Evolutionary conservation across 2,888 invertebrate genomes (phyloP).

Genomic region (Agriopis marginaria): DNA sequence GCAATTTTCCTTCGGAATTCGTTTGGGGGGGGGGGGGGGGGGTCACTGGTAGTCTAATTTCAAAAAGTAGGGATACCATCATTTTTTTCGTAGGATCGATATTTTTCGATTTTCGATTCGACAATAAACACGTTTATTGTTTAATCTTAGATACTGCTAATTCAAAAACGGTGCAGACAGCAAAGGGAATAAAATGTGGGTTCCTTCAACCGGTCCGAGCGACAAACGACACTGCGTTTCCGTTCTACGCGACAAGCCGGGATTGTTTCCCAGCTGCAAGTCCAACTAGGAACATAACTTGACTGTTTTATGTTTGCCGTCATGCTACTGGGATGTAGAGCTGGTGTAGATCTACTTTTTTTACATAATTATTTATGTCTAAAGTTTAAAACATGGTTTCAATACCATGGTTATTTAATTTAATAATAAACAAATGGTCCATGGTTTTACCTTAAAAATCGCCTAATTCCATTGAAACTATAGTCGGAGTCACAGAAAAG

Average conservation of each 20-base stretch:
- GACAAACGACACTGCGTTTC: conserved; percentile 37
- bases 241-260: conserved; percentile 25
- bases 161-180: neutral
- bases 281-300: conserved; percentile 15
- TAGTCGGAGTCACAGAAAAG: no score
- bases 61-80: no score
- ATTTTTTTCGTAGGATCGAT: no score
- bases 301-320: conserved; percentile 18
- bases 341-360: neutral
- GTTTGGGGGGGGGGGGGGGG: no score
- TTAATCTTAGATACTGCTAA: conserved; percentile 10
- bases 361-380: neutral
- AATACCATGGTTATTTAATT: neutral
- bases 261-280: conserved; percentile 12
- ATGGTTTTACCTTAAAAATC: no score
- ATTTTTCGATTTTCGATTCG: no score
- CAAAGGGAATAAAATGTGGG: conserved; percentile 50
- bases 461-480: no score
- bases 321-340: neutral
- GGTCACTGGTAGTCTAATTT: no score
- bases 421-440: no score
- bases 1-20: no score
- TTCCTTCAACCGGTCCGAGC: conserved; percentile 42
- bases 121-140: no score
- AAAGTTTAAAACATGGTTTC: neutral